Percentiles rank a stretch among this genome's conserved stretches.
phyloP scores from a whole-genome alignment of 2,113 vertebrate species.

The Thalassoma bifasciatum region DNA sequence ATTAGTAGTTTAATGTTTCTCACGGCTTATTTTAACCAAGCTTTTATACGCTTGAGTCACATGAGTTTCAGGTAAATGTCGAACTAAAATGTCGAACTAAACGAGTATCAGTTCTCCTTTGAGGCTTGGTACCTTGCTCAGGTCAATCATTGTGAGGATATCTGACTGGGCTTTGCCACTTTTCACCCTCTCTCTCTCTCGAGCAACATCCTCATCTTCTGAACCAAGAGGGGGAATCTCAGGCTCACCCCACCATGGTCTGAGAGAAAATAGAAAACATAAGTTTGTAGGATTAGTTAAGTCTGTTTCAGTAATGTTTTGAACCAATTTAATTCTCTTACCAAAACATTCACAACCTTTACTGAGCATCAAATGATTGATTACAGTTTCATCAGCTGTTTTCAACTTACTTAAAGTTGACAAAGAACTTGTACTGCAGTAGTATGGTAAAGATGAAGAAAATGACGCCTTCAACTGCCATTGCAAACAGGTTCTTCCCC shows the following conservation, averaged over 20 bases:
- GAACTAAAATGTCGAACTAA: not conserved
- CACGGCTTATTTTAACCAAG: no score
- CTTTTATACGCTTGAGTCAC: no score
- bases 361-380: no score
- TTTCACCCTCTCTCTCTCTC: constrained; percentile 81
- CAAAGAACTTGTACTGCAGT: constrained; percentile 86
- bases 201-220: constrained; percentile 84
- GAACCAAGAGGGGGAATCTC: constrained; percentile 76
- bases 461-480: constrained; percentile 82
- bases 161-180: constrained; percentile 77
- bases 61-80: not conserved
- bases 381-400: not conserved
- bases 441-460: constrained; percentile 86
- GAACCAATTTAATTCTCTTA: no score
- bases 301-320: no score
- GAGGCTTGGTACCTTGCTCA: constrained; percentile 74
- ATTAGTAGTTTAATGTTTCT: not conserved
- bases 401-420: constrained; percentile 70
- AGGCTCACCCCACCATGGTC: constrained; percentile 71
- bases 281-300: no score
- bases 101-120: no score
- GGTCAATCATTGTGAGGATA: constrained; percentile 81
- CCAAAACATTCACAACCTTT: no score
- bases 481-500: constrained; percentile 86
- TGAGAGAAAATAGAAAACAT: constrained; percentile 24